Percentiles rank a stretch among this genome's conserved stretches.
Conservation (phyloP, 2,113 vertebrate genomes). For the Siniperca chuatsi region DNA sequence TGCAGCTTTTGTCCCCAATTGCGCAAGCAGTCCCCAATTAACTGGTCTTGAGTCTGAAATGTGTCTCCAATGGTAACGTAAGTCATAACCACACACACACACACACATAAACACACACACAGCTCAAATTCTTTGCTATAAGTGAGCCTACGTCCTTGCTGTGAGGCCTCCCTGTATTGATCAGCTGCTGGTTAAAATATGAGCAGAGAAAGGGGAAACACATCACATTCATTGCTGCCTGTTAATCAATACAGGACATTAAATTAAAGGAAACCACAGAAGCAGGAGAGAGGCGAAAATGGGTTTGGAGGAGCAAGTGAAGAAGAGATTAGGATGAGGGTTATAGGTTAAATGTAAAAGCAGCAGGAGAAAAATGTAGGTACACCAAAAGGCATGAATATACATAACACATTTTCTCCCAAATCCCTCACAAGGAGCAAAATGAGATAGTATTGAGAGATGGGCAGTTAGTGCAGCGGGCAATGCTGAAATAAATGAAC, state of each 20-base stretch:
- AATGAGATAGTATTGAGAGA: not conserved
- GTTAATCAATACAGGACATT: constrained; percentile 57
- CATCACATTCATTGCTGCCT: constrained; percentile 54
- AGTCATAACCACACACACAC: not conserved
- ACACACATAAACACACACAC: constrained; percentile 4
- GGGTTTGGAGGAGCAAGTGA: not conserved
- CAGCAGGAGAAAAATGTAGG: not conserved
- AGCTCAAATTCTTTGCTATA: constrained; percentile 1
- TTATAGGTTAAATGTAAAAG: constrained; percentile 22
- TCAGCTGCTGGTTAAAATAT: constrained; percentile 68
- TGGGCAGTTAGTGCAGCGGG: too few relatives aligned
- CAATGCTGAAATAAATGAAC: not conserved
- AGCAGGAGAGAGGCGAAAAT: constrained; percentile 28
- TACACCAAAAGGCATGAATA: not conserved
- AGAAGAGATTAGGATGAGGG: constrained; percentile 19
- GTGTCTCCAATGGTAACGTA: too few relatives aligned
- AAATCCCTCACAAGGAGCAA: not conserved
- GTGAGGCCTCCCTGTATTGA: constrained; percentile 58
- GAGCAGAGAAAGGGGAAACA: constrained; percentile 49
- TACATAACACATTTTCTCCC: not conserved
- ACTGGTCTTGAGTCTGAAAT: too few relatives aligned
- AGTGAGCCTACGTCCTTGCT: constrained; percentile 48
- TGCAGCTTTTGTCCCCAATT: too few relatives aligned
- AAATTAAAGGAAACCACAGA: constrained; percentile 38
- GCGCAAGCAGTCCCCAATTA: too few relatives aligned